These are phyloP conservation scores for Clostera curtula DNA, from an alignment of 2,888 invertebrate species.

Conservation along the genomic window DNA sequence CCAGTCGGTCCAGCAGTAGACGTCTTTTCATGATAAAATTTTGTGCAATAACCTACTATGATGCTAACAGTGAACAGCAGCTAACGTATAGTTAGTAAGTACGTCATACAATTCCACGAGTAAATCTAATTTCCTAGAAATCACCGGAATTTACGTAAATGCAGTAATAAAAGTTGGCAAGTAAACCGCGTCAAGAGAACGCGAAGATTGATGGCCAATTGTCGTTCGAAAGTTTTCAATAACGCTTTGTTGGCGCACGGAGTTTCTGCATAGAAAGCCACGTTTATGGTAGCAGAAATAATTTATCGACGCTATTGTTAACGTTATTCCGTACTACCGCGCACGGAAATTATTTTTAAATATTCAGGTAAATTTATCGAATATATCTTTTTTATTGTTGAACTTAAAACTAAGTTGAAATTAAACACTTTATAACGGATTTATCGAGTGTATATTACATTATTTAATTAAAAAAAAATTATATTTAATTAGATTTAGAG, in stretches of 20 bases:
- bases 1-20: too few species aligned
- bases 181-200: slow-evolving; percentile 23
- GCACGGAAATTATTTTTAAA: background rate
- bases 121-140: slow-evolving; percentile 7
- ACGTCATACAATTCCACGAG: background rate
- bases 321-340: background rate
- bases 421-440: too few species aligned
- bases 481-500: too few species aligned
- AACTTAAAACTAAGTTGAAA: too few species aligned
- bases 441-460: too few species aligned
- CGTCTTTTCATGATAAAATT: too few species aligned
- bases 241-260: slow-evolving; percentile 14
- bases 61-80: too few species aligned
- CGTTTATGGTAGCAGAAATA: slow-evolving; percentile 8
- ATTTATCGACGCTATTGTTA: background rate
- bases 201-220: slow-evolving; percentile 21
- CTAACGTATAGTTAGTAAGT: too few species aligned
- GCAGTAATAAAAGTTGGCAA: slow-evolving; percentile 13
- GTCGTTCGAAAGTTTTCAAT: slow-evolving; percentile 18
- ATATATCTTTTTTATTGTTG: too few species aligned
- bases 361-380: background rate
- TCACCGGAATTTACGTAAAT: slow-evolving; percentile 18
- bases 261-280: slow-evolving; percentile 31
- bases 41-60: too few species aligned
- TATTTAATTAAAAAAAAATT: too few species aligned